Evolutionary conservation across 2,888 invertebrate genomes (phyloP).

Genomic region (Microctonus hyperodae): DNA sequence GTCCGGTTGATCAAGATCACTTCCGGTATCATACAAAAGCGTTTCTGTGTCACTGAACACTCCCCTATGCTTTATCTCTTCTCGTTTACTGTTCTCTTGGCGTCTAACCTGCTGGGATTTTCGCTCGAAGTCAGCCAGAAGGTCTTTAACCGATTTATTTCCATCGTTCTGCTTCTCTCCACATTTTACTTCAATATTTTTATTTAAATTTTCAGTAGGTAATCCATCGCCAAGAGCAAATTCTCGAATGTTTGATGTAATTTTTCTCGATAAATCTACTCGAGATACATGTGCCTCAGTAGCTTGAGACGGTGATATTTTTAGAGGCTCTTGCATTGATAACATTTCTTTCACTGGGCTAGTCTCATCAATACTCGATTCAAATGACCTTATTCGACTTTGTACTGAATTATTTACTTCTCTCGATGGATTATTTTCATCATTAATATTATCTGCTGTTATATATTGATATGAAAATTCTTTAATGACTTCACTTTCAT

Average conservation of each 20-base stretch:
- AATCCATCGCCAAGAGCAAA: slow-evolving; percentile 49
- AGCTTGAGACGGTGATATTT: slow-evolving; percentile 58
- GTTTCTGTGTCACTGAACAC: slow-evolving; percentile 65
- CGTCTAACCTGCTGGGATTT: slow-evolving; percentile 58
- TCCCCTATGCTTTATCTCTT: slow-evolving; percentile 56
- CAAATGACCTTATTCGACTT: slow-evolving; percentile 56
- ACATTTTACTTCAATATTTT: slow-evolving; percentile 31
- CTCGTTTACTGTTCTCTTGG: slow-evolving; percentile 47
- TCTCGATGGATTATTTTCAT: slow-evolving; percentile 43
- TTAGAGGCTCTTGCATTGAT: slow-evolving; percentile 62
- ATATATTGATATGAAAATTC: slow-evolving; percentile 63
- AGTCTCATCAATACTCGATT: slow-evolving; percentile 44
- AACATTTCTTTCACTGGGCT: slow-evolving; percentile 49
- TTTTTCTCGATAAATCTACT: slow-evolving; percentile 46
- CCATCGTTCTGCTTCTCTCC: slow-evolving; percentile 45
- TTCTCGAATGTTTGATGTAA: slow-evolving; percentile 42
- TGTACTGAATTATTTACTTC: slow-evolving; percentile 51
- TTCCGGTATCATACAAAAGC: slow-evolving; percentile 63
- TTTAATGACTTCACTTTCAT: slow-evolving; percentile 60
- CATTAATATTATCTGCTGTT: slow-evolving; percentile 46
- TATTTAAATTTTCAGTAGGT: slow-evolving; percentile 21
- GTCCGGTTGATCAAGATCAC: slow-evolving; percentile 56
- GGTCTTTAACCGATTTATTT: slow-evolving; percentile 62
- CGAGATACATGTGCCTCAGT: slow-evolving; percentile 62
- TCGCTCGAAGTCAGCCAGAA: slow-evolving; percentile 63